Conservation (phyloP, 2,113 vertebrate species). For the Triplophysa rosa region DNA sequence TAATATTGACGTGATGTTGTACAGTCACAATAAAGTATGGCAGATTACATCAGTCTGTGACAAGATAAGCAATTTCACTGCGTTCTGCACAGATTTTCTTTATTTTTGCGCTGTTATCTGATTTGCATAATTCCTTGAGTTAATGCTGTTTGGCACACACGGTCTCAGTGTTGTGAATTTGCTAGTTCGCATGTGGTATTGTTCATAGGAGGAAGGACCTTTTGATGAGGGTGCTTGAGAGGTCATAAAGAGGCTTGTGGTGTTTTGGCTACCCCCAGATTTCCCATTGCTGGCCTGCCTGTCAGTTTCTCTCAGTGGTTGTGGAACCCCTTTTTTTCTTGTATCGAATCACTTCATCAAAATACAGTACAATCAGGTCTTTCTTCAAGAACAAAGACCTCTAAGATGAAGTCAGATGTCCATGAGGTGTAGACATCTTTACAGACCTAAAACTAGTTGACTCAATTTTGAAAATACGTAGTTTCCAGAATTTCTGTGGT, state of each 20-base stretch:
- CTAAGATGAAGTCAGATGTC: not conserved
- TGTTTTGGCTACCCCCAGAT: constrained; percentile 38
- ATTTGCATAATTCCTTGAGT: too few species aligned
- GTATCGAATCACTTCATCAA: constrained; percentile 15
- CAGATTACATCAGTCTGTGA: too few species aligned
- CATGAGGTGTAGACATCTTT: not conserved
- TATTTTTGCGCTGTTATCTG: too few species aligned
- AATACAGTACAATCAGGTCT: not conserved
- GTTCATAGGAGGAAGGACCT: constrained; percentile 41
- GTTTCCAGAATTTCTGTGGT: not conserved
- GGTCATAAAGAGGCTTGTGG: constrained; percentile 1
- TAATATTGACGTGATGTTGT: too few species aligned
- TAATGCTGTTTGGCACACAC: too few species aligned
- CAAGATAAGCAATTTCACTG: too few species aligned
- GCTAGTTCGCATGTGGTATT: not conserved
- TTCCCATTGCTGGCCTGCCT: constrained; percentile 35
- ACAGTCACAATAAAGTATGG: too few species aligned
- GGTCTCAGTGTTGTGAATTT: too few species aligned
- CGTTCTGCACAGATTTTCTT: too few species aligned
- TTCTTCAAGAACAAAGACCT: not conserved
- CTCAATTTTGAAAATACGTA: too few species aligned
- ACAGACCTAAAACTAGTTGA: too few species aligned
- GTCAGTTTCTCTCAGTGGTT: not conserved
- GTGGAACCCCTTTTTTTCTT: constrained; percentile 10
- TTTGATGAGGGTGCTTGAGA: not conserved